phyloP scores from a whole-genome alignment of 1,140 invertebrate species.

The Drosophila sproati region DNA sequence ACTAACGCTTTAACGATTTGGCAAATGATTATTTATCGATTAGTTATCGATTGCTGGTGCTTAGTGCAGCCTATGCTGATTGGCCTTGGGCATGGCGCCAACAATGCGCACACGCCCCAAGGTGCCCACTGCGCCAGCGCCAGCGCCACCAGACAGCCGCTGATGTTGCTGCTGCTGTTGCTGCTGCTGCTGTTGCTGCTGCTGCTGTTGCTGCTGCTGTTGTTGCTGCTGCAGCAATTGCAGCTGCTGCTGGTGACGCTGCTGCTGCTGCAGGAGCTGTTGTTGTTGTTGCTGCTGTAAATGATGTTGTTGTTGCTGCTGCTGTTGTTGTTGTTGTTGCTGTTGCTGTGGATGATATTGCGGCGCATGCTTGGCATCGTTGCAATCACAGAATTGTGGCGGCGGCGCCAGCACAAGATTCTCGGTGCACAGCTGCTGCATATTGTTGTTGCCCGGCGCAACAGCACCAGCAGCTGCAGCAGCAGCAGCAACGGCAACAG shows the following conservation, averaged over 20 bases:
- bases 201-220: conserved; percentile 59
- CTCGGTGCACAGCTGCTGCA: conserved; percentile 84
- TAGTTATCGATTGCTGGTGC: conserved; percentile 27
- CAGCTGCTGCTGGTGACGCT: conserved; percentile 57
- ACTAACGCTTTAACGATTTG: conserved; percentile 69
- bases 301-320: conserved; percentile 40
- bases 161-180: conserved; percentile 79
- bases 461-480: conserved; percentile 58
- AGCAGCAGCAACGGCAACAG: conserved; percentile 59
- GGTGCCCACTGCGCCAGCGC: conserved; percentile 79
- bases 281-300: conserved; percentile 52
- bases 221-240: conserved; percentile 71
- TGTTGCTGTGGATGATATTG: conserved; percentile 52
- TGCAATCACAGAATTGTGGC: conserved; percentile 88
- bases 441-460: conserved; percentile 71
- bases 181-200: conserved; percentile 61
- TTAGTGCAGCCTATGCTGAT: conserved; percentile 79
- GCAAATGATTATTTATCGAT: conserved; percentile 59
- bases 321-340: conserved; percentile 37
- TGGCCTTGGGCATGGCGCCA: conserved; percentile 90
- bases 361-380: conserved; percentile 80
- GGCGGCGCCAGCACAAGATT: conserved; percentile 91
- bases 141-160: conserved; percentile 79
- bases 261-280: conserved; percentile 55
- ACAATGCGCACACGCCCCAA: conserved; percentile 91